Base-by-base conservation (phyloP, 1,140 invertebrate species). In the Ceratosolen solmsi region DNA sequence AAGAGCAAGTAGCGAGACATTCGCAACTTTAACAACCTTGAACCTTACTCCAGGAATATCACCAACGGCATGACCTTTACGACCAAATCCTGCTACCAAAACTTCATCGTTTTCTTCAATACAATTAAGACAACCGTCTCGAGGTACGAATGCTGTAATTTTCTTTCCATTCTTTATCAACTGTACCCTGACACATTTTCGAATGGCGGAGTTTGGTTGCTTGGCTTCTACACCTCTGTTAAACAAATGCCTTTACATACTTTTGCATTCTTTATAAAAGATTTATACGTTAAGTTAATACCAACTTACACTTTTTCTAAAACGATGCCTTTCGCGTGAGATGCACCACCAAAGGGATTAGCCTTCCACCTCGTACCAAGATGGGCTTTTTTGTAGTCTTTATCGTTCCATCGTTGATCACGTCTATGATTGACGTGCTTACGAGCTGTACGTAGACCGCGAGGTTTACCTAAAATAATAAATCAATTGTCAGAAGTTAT, bases 71-170 rank as follows among this genome's bases (percentile, higher is more conserved):
- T 99, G 99, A 94, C 99, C 99, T 92, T 99, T 99, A 92, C 99
- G 96, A 94, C 99, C 99, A 90, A 99, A 99, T 89, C 99, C 99
- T 86, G 99, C 98, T 65, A 99, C 98, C 90, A 99, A 93, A 85
- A 99, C 99, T 94, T 99, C 99, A 86, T 99, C 99, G 92, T 99
- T 99, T 93, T 99, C 99, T 93, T 99, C 99, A 92, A 99, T 99
- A 92, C 97, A 99, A 92, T 99, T 99, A 76, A 99, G 93, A 92
- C 99, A 99, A 95, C 99, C 99, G 91, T 99, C 99, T 77, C 98
- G 95, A 73, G 99, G 99, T 78, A 99, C 99, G 93, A 99, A 99
- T 0, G 99, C 99, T 68, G 99, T 99, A 89, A 99, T 99, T 92
- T 99, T 99, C 92, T 99, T 99, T 84, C 98, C 98, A 91, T 99